Evolutionary conservation across 1,140 invertebrate genomes (phyloP), one percentile per base, ranked within the genome.

Genomic region (Heliconius nattereri): DNA sequence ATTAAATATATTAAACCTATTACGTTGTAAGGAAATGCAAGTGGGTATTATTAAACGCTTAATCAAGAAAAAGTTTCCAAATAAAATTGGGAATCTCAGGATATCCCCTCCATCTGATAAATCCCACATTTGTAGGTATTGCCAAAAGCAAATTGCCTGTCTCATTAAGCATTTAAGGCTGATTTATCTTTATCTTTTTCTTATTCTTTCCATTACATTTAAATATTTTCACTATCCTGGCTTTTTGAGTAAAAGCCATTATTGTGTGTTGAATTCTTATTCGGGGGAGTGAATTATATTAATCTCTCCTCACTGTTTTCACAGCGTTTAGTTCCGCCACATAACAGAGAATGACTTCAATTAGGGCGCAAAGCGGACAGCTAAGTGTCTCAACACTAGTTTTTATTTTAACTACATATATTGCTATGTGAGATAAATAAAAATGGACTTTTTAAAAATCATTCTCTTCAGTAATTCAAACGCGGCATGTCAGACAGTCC

Each of bases 381-480:
- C 2, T 45, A 45, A 45, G 11, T 40, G 11, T 13, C 3, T 45
- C 40, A 45, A 16, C 13, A 45, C 13, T 45, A 45, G 40, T 13
- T 45, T 35, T 45, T 2, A 52, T 7, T 52, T 19, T 5, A 20
- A 5, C 19, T 19, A 52, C 19, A 7, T n/a, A n/a, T n/a, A n/a
- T 20, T 52, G 16, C 49, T 52, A 45, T 13, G 19, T 52, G 19
- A 19, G 7, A 52, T 52, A 52, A 52, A 7, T 6, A 20, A 52
- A 19, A 52, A 52, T 16, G 19, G 6, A 52, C 19, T 20, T 20
- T 52, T 20, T 57, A 29, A 2, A 66, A 29, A 0, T 66, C 23
- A 11, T 75, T 75, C 45, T 75, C 49, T 66, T 23, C 37, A 32
- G 7, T 37, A n/a, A 75, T 75, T 66, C 74, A 75, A 75, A 75